Evolutionary conservation across 2,888 invertebrate species (phyloP).

Genomic region (Danaus chrysippus): DNA sequence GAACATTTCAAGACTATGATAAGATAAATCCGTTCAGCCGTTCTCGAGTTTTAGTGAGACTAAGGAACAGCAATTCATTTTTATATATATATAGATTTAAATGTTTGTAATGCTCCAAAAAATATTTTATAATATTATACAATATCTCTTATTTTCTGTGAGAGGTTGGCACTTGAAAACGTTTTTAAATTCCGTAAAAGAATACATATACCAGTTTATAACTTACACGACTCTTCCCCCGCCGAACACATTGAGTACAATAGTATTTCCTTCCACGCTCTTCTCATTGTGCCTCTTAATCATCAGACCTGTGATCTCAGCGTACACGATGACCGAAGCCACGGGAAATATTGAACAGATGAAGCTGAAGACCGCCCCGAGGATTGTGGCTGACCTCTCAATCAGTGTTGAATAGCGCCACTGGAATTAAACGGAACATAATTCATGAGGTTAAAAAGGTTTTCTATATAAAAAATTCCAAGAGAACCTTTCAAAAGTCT

Average conservation of each 20-base stretch:
- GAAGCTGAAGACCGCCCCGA: conserved; percentile 47
- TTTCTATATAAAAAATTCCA: neutral
- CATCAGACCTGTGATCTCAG: conserved; percentile 80
- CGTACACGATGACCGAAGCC: conserved; percentile 80
- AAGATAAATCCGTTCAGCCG: too few species aligned
- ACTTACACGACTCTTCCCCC: conserved; percentile 76
- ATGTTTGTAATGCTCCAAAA: too few species aligned
- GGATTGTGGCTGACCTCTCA: conserved; percentile 46
- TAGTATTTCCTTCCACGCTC: conserved; percentile 56
- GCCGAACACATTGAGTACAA: conserved; percentile 68
- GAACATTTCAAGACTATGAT: too few species aligned
- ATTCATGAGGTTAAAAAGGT: neutral
- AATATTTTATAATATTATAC: too few species aligned
- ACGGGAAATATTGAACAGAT: conserved; percentile 63
- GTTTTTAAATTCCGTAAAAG: too few species aligned
- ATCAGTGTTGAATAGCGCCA: conserved; percentile 63
- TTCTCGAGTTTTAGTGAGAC: too few species aligned
- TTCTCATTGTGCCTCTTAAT: conserved; percentile 69
- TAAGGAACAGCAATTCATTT: too few species aligned
- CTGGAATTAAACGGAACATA: conserved; percentile 40
- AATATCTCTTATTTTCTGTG: too few species aligned
- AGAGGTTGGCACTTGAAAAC: too few species aligned
- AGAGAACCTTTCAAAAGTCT: too few species aligned
- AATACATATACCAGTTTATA: neutral
- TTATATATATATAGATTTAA: too few species aligned